Base-by-base conservation (phyloP, 2,797 vertebrate species). In the Buceros bicornis region DNA sequence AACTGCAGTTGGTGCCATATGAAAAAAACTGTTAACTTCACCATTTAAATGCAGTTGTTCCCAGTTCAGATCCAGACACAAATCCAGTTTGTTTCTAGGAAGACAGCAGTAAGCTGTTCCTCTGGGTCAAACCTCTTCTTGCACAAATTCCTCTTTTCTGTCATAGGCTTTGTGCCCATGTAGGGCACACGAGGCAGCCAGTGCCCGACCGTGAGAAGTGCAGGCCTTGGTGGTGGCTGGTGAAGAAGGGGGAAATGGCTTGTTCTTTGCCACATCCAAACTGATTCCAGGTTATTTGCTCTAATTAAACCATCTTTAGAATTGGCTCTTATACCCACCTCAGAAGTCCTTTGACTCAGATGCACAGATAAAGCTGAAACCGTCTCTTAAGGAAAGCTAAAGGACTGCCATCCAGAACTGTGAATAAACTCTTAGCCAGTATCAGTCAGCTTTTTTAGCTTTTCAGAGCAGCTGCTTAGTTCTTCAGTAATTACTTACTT, bases 401-500 rank as follows among this genome's bases (percentile, higher is more conserved):
- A 95, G 69, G 65, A 9, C 42, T 82, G 69, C 47, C 37, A 77
- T 57, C 28, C 48, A 54, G 19, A 91, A 5, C 78, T 29, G 24
- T 89, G 87, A 97, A 82, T 90, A 69, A 74, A 43, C 70, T 86
- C 33, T 92, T 67, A 81, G 40, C 51, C 88, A 62, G 2, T 40
- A 16, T 45, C 45, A 60, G 87, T 45, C 45, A 62, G 88, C 81
- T 91, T 91, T 86, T 86, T 93, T 67, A 95, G 82, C 67, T 79
- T 85, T 94, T 67, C 53, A 65, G 74, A 92, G 56, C 89, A 95
- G 90, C 66, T 97, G 94, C 84, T 84, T 86, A 92, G 47, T 72
- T 78, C 89, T 70, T 67, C 56, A 54, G 60, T 94, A 97, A 97
- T 97, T 97, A 62, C 37, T 57, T 9, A 90, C 64, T 76, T 96